Evolutionary conservation across 2,113 vertebrate species (phyloP).

Genomic region (Parus major): DNA sequence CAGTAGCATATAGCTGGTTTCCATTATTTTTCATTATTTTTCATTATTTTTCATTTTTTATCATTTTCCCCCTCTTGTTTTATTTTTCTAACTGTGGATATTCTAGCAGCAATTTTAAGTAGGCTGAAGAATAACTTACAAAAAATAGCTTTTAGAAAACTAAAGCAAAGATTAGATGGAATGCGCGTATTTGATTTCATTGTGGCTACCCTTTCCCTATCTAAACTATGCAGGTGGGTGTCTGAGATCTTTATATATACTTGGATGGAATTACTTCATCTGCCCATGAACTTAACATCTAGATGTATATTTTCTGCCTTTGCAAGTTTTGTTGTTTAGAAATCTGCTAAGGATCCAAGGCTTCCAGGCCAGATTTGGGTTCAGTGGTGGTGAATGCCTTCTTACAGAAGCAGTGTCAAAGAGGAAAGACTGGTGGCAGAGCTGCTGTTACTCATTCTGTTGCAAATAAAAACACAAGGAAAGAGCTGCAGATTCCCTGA

Average conservation of each 20-base stretch:
- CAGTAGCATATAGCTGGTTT: conserved; percentile 58
- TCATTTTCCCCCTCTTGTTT: not conserved
- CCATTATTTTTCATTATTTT: conserved; percentile 41
- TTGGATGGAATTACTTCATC: not conserved
- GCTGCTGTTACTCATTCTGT: not conserved
- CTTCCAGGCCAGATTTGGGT: not conserved
- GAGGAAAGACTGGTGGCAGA: not conserved
- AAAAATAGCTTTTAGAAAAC: not conserved
- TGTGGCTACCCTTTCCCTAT: not conserved
- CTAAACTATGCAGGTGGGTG: not conserved
- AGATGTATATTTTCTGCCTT: not conserved
- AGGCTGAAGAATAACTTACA: not conserved
- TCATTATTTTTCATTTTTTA: not conserved
- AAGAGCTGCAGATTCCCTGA: not conserved
- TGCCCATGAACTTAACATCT: not conserved
- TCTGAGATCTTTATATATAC: not conserved
- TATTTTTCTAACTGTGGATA: not conserved
- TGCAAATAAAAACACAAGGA: not conserved
- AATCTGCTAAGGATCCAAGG: not conserved
- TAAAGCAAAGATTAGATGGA: not conserved
- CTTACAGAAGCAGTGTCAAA: not conserved
- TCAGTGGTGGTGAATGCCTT: not conserved
- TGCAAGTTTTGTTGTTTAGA: not conserved
- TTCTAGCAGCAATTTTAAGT: not conserved
- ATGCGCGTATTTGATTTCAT: not conserved